Percentiles rank a stretch among this genome's conserved stretches.
Conservation (phyloP, 2,113 vertebrate genomes). For the Asarcornis scutulata region DNA sequence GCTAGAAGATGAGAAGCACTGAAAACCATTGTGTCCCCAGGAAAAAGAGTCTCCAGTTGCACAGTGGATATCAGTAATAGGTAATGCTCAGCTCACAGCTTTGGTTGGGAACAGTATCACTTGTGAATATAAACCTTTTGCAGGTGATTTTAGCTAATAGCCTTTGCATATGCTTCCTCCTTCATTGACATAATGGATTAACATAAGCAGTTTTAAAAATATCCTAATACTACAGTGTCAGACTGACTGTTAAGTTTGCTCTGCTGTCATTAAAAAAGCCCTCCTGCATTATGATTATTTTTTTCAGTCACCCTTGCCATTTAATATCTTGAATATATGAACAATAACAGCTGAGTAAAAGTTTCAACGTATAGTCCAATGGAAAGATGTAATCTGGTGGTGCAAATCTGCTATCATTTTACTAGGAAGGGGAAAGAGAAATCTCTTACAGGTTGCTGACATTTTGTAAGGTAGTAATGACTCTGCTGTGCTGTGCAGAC, state of each 20-base stretch:
- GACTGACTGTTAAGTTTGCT: not conserved
- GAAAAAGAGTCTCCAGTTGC: not conserved
- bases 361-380: not conserved
- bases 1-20: not conserved
- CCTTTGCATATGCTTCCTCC: not conserved
- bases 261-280: not conserved
- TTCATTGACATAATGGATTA: not conserved
- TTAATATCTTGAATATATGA: not conserved
- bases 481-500: not conserved
- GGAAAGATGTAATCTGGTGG: not conserved
- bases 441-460: not conserved
- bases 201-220: not conserved
- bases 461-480: not conserved
- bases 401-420: not conserved
- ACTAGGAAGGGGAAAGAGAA: not conserved
- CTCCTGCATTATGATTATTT: not conserved
- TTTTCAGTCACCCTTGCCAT: not conserved
- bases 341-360: not conserved
- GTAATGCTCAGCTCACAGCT: not conserved
- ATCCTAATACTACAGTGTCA: not conserved
- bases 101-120: not conserved
- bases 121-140: not conserved
- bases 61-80: not conserved
- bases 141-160: not conserved
- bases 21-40: not conserved